These are phyloP conservation scores for Drymonia ruficornis DNA, from an alignment of 2,888 invertebrate genomes.

Conservation along the genomic window DNA sequence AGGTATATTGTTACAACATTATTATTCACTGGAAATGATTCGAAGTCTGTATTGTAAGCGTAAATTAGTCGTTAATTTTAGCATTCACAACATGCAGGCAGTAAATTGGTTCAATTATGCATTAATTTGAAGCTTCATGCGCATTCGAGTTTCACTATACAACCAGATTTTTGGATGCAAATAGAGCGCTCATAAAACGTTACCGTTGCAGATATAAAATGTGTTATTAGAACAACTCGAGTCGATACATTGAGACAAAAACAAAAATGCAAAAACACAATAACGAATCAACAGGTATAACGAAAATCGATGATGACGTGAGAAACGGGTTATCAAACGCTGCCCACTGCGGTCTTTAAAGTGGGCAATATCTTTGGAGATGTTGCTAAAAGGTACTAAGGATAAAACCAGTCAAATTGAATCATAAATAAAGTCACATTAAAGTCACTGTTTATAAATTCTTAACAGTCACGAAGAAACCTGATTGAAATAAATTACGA, in stretches of 20 bases:
- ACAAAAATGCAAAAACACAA: background rate
- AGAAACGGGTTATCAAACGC: background rate
- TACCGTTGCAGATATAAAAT: background rate
- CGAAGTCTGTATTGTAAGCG: background rate
- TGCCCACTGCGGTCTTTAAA: background rate
- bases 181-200: background rate
- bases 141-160: constrained; percentile 22
- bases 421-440: background rate
- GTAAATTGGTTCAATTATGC: constrained; percentile 38
- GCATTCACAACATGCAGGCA: constrained; percentile 1
- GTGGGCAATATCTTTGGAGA: background rate
- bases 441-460: too few relatives aligned
- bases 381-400: background rate
- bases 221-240: too few relatives aligned
- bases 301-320: background rate
- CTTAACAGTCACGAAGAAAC: constrained; percentile 8
- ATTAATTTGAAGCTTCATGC: constrained; percentile 39
- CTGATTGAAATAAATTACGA: constrained; percentile 34
- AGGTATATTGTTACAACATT: background rate
- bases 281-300: background rate
- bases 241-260: background rate
- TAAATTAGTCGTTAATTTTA: background rate
- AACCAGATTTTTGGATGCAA: background rate
- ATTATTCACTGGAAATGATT: constrained; percentile 8
- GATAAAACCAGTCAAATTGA: background rate